Percentiles rank a stretch among this genome's conserved stretches.
phyloP scores from a whole-genome alignment of 1,140 invertebrate species.

The Solen grandis region DNA sequence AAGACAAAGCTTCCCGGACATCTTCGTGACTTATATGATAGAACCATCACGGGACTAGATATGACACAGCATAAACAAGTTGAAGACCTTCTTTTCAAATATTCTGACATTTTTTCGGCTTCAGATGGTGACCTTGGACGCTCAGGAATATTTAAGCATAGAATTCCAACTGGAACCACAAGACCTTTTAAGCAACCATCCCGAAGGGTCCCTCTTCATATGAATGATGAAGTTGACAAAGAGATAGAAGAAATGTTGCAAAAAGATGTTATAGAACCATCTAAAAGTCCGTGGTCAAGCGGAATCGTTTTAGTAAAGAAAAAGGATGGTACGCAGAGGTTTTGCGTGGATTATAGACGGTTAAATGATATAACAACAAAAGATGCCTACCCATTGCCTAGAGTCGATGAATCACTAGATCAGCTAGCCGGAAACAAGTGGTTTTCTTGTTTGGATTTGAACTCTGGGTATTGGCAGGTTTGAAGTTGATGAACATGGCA shows the following conservation, averaged over 20 bases:
- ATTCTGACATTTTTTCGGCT: slow-evolving; percentile 6
- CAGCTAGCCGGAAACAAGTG: slow-evolving; percentile 9
- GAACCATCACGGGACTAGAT: neutral
- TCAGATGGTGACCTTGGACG: slow-evolving; percentile 49
- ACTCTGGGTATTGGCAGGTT: slow-evolving; percentile 32
- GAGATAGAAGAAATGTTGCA: slow-evolving; percentile 11
- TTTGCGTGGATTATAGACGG: slow-evolving; percentile 82
- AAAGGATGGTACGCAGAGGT: slow-evolving; percentile 78
- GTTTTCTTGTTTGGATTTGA: slow-evolving; percentile 21
- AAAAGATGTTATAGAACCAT: slow-evolving; percentile 67
- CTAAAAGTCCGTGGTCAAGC: slow-evolving; percentile 81
- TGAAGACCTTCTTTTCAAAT: slow-evolving; percentile 10
- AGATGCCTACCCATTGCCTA: slow-evolving; percentile 37
- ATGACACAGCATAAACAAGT: slow-evolving; percentile 7
- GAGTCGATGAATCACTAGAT: slow-evolving; percentile 41
- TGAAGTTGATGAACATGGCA: neutral
- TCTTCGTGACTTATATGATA: slow-evolving; percentile 16
- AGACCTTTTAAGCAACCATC: slow-evolving; percentile 45
- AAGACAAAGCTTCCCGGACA: slow-evolving; percentile 36
- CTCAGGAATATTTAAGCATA: slow-evolving; percentile 46
- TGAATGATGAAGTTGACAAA: slow-evolving; percentile 8
- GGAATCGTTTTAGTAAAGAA: slow-evolving; percentile 82
- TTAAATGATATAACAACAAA: slow-evolving; percentile 52
- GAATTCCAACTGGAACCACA: slow-evolving; percentile 49
- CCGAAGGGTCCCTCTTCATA: slow-evolving; percentile 9